Conservation (phyloP, 2,797 vertebrate species). For the Brotogeris chrysoptera region DNA sequence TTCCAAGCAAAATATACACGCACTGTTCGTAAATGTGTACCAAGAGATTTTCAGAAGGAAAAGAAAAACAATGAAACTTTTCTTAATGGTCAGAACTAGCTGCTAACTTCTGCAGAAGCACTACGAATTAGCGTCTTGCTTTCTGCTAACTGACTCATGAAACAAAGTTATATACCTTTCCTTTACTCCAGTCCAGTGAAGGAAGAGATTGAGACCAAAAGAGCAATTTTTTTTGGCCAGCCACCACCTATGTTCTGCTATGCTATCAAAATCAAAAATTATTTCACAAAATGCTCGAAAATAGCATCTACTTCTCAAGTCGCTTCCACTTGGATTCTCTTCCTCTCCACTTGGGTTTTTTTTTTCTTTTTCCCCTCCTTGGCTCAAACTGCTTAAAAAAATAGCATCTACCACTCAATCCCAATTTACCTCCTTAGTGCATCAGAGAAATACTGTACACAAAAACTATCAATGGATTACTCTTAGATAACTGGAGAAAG, state of each 20-base stretch:
- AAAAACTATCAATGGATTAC: not conserved
- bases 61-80: not conserved
- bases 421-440: not conserved
- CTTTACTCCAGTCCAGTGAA: not conserved
- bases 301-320: not conserved
- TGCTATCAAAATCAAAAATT: not conserved
- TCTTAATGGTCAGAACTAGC: not conserved
- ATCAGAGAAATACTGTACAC: not conserved
- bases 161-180: not conserved
- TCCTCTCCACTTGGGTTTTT: not conserved
- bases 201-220: not conserved
- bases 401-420: not conserved
- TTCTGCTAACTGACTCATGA: not conserved
- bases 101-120: not conserved
- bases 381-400: not conserved
- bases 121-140: accelerated
- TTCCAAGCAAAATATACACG: not conserved
- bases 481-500: not conserved
- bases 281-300: not conserved
- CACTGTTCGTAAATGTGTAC: not conserved
- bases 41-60: not conserved
- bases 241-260: accelerated
- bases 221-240: not conserved
- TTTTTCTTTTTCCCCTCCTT: accelerated
- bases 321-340: not conserved